These are phyloP conservation scores for Procavia capensis DNA, from an alignment of 2,113 vertebrate species.

Conservation along the genomic window DNA sequence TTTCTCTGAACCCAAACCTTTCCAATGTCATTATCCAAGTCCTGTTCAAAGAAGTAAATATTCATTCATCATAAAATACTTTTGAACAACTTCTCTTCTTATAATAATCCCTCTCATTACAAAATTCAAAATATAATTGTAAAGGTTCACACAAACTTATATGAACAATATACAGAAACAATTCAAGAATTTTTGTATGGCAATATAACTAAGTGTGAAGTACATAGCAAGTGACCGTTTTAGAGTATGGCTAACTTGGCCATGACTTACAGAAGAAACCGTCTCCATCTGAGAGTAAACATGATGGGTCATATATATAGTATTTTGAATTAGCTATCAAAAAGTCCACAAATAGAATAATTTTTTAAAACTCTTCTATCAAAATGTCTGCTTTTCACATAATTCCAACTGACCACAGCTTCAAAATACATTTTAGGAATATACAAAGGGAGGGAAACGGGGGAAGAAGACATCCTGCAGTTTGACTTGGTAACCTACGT, in stretches of 20 bases:
- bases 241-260: neutral
- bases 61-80: slow-evolving; percentile 14
- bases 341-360: slow-evolving; percentile 24
- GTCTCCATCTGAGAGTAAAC: slow-evolving; percentile 28
- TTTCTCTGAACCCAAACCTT: slow-evolving; percentile 23
- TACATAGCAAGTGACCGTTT: neutral
- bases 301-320: neutral
- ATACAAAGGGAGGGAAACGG: neutral
- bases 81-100: neutral
- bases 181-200: neutral
- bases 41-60: neutral
- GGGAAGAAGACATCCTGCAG: neutral
- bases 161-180: slow-evolving; percentile 14
- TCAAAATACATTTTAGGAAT: slow-evolving; percentile 27
- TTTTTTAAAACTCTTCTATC: neutral
- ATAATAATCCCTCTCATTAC: neutral
- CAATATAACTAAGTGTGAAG: neutral
- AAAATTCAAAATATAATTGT: slow-evolving; percentile 28
- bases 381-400: slow-evolving; percentile 25
- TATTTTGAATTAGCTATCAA: slow-evolving; percentile 27
- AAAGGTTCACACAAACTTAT: neutral
- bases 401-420: neutral
- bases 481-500: neutral
- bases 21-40: neutral
- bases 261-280: neutral